Conservation (phyloP, 2,797 vertebrate species). For the Pantherophis alleghaniensis region DNA sequence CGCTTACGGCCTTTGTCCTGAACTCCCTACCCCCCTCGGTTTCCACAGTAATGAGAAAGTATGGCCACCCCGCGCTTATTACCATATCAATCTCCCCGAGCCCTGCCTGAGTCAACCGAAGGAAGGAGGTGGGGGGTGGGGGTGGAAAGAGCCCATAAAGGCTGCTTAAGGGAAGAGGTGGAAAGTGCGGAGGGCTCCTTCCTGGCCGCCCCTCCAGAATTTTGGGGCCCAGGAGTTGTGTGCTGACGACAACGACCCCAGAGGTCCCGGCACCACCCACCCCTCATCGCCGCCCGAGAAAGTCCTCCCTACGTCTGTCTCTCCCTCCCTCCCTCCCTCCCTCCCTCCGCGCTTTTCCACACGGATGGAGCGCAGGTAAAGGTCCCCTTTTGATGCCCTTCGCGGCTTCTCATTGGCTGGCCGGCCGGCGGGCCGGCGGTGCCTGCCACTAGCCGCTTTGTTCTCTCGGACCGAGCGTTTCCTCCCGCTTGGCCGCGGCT, state of each 20-base stretch:
- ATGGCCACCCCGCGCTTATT: conserved; percentile 33
- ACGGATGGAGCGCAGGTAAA: conserved; percentile 41
- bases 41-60: conserved; percentile 44
- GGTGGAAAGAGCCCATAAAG: neutral
- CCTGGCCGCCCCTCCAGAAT: neutral
- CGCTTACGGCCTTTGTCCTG: conserved; percentile 35
- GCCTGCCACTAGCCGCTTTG: conserved; percentile 38
- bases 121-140: neutral
- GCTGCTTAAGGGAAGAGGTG: neutral
- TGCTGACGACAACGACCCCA: neutral
- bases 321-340: neutral
- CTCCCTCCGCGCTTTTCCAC: neutral
- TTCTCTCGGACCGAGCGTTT: conserved; percentile 33
- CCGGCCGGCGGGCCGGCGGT: neutral
- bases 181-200: neutral
- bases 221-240: neutral
- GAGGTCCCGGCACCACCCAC: neutral
- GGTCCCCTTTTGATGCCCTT: conserved; percentile 31
- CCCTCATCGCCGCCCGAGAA: neutral
- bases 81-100: conserved; percentile 35
- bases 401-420: conserved; percentile 34
- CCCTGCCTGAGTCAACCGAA: conserved; percentile 7
- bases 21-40: conserved; percentile 48
- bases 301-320: neutral
- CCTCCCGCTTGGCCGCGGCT: conserved; percentile 15